Evolutionary conservation across 2,888 invertebrate species (phyloP).

Genomic region (Acanthosepion lycidas): DNA sequence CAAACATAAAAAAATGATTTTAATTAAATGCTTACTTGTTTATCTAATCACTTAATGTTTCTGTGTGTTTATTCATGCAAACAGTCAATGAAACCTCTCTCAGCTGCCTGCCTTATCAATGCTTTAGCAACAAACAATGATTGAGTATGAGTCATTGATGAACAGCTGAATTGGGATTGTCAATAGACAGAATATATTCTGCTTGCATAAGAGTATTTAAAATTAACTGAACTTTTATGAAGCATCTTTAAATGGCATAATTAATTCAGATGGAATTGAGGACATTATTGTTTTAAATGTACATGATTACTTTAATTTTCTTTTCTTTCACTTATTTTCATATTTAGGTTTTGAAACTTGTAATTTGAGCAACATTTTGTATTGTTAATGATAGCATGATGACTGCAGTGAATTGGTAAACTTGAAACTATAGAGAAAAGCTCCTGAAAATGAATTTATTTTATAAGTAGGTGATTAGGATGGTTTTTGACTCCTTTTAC

Average conservation of each 20-base stretch:
- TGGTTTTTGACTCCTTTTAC: no score
- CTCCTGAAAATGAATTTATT: no score
- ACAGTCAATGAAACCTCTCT: background rate
- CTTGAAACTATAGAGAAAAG: no score
- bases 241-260: background rate
- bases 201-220: background rate
- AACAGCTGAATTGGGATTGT: background rate
- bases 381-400: no score
- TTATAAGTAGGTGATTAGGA: no score
- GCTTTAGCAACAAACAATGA: constrained; percentile 11
- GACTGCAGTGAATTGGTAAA: no score
- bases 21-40: no score
- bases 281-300: background rate
- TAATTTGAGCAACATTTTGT: no score
- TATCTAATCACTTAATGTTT: no score
- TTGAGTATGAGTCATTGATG: background rate
- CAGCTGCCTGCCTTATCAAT: background rate
- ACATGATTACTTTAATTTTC: background rate
- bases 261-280: background rate
- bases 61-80: no score
- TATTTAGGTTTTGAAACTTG: background rate
- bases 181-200: background rate
- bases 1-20: no score
- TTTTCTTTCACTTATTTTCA: background rate
- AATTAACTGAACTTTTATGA: background rate